A percentile compares a stretch with the other conserved stretches of the same genome.
These are phyloP conservation scores for Brachionus rubens DNA, from an alignment of 1,140 invertebrate genomes.

Conservation along the genomic window DNA sequence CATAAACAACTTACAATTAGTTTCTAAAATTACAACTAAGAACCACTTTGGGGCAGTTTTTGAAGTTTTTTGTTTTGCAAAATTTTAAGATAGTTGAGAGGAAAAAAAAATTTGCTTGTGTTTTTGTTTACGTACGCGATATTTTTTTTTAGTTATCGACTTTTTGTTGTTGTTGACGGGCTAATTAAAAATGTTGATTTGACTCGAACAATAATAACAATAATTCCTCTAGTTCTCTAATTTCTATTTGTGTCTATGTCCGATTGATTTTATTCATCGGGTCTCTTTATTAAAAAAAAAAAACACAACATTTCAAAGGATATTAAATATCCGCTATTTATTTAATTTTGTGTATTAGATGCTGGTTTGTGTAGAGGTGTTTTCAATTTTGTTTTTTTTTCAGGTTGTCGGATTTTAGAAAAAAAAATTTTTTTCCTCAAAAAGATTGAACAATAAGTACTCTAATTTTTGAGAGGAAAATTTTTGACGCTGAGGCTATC, in stretches of 20 bases:
- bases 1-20: too few relatives aligned
- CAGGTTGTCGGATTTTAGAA: neutral
- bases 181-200: slow-evolving; percentile 11
- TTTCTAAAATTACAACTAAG: too few relatives aligned
- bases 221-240: slow-evolving; percentile 1
- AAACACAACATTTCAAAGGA: neutral
- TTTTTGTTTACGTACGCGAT: too few relatives aligned
- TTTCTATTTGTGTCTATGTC: slow-evolving; percentile 35
- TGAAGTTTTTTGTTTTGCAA: too few relatives aligned
- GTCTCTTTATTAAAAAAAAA: too few relatives aligned
- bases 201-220: too few relatives aligned
- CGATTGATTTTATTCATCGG: slow-evolving; percentile 9
- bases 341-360: neutral
- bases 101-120: too few relatives aligned
- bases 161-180: too few relatives aligned
- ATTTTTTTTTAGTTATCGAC: too few relatives aligned
- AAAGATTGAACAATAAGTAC: slow-evolving; percentile 9
- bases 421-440: neutral
- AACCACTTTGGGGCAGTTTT: too few relatives aligned
- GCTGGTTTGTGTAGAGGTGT: neutral
- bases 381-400: neutral
- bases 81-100: too few relatives aligned
- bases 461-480: neutral
- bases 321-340: slow-evolving; percentile 26
- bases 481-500: too few relatives aligned